These are phyloP conservation scores for Typhlichthys subterraneus DNA, from an alignment of 2,797 vertebrate species.

Conservation along the genomic window DNA sequence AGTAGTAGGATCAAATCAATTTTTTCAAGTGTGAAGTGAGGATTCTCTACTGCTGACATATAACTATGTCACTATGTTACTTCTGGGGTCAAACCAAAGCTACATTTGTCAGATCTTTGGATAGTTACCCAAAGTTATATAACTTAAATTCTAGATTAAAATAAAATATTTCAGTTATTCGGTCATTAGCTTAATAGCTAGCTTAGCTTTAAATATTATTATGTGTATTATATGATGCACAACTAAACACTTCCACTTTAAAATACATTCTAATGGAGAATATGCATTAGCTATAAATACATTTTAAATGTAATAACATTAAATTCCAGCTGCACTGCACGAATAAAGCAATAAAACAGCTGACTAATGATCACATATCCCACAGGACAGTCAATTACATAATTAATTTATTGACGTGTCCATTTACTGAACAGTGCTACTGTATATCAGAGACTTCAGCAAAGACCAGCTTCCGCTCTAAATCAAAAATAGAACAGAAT, in stretches of 20 bases:
- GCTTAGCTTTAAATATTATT: too few relatives aligned
- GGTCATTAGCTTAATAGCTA: too few relatives aligned
- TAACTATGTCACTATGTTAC: slow-evolving; percentile 45
- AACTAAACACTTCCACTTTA: too few relatives aligned
- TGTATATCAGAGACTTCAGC: slow-evolving; percentile 41
- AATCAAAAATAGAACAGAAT: slow-evolving; percentile 13
- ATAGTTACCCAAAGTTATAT: slow-evolving; percentile 39
- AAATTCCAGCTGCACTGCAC: slow-evolving; percentile 1
- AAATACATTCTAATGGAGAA: too few relatives aligned
- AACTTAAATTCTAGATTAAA: slow-evolving; percentile 51
- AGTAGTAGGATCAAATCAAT: slow-evolving; percentile 31
- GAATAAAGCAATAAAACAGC: slow-evolving; percentile 36
- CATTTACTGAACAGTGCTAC: slow-evolving; percentile 16
- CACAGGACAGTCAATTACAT: slow-evolving; percentile 54
- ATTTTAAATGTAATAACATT: slow-evolving; percentile 9
- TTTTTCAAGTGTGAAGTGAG: slow-evolving; percentile 42
- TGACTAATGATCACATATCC: slow-evolving; percentile 39
- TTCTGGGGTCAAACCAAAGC: slow-evolving; percentile 53
- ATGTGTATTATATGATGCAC: too few relatives aligned
- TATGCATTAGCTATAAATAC: too few relatives aligned
- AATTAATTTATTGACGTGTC: slow-evolving; percentile 67
- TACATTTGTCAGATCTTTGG: slow-evolving; percentile 54
- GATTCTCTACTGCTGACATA: slow-evolving; percentile 47
- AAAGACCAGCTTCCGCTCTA: slow-evolving; percentile 10
- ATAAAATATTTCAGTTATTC: background rate